phyloP scores from a whole-genome alignment of 2,113 vertebrate genomes.

The Lanius collurio region DNA sequence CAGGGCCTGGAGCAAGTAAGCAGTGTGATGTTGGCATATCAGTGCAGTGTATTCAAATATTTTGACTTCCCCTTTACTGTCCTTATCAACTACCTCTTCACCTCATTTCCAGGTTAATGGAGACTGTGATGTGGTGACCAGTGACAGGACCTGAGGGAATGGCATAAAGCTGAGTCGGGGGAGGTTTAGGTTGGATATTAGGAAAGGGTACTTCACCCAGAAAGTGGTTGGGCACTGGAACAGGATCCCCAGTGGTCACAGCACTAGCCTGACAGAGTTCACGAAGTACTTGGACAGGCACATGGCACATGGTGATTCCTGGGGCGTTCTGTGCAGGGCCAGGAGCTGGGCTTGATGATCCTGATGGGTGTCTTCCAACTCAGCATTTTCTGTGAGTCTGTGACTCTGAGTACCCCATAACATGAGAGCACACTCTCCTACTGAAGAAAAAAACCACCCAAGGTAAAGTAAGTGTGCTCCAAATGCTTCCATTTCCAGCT shows the following conservation, averaged over 20 bases:
- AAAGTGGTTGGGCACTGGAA: background rate
- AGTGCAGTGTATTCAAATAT: background rate
- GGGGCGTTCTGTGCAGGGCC: background rate
- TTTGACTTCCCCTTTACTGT: background rate
- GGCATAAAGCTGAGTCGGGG: background rate
- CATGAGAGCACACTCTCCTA: fast-evolving
- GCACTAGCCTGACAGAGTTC: background rate
- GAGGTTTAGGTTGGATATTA: fast-evolving
- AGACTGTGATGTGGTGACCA: background rate
- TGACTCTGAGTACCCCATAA: background rate
- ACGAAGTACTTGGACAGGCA: background rate
- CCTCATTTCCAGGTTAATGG: background rate
- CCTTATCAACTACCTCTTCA: background rate
- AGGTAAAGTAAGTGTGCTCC: background rate
- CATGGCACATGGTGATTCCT: background rate
- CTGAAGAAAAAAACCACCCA: background rate
- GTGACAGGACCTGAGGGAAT: background rate
- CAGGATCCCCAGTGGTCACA: background rate
- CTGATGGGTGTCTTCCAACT: background rate
- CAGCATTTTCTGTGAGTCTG: background rate
- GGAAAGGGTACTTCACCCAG: background rate
- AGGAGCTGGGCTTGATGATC: background rate
- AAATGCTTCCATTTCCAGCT: background rate
- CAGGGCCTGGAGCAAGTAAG: background rate
- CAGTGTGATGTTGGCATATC: background rate